Evolutionary conservation across 2,888 invertebrate species (phyloP), one percentile per base, ranked within the genome.

Genomic region (Caenorhabditis wallacei): DNA sequence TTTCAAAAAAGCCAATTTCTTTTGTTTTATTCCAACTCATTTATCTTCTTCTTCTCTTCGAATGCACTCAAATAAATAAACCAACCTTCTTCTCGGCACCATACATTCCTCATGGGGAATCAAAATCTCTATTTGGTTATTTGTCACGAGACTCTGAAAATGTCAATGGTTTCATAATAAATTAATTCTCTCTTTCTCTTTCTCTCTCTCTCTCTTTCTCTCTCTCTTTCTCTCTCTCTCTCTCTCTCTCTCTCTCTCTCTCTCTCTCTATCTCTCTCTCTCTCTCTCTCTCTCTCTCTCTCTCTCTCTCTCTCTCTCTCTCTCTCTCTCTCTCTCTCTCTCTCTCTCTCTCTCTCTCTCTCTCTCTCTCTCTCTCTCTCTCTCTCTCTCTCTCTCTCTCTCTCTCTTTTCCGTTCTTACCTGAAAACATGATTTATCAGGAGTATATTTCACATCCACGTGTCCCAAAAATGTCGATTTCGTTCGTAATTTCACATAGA

Each of bases 31-130:
- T 68, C 13, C 30, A 35, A 35, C 26, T 24, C 26, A 13, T 24
- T 53, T 53, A 10, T 13, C 40, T n/a, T n/a, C n/a, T n/a, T n/a
- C n/a, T n/a, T n/a, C n/a, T n/a, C n/a, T 24, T n/a, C 53, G 20
- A 22, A 20, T 72, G 61, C 59, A 35, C 64, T 57, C 26, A n/a
- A 54, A 74, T 69, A 51, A 69, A 68, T 59, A 48, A n/a, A 66
- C 59, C 16, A 13, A 79, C 89, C 89, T 83, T 24, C 86, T 79
- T 54, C 89, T 71, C 48, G 76, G 80, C 26, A 89, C 81, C 37
- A 80, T 81, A 69, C 90, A 90, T 63, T 90, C 90, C 70, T 89
- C 88, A 59, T 90, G 90, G 37, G 90, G 90, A 56, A 90, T 84
- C 20, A 90, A 82, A 13, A 90, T 76, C 53, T 90, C 90, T 26